These are phyloP conservation scores for Microtus pennsylvanicus DNA, from an alignment of 2,113 vertebrate genomes.

Conservation along the genomic window DNA sequence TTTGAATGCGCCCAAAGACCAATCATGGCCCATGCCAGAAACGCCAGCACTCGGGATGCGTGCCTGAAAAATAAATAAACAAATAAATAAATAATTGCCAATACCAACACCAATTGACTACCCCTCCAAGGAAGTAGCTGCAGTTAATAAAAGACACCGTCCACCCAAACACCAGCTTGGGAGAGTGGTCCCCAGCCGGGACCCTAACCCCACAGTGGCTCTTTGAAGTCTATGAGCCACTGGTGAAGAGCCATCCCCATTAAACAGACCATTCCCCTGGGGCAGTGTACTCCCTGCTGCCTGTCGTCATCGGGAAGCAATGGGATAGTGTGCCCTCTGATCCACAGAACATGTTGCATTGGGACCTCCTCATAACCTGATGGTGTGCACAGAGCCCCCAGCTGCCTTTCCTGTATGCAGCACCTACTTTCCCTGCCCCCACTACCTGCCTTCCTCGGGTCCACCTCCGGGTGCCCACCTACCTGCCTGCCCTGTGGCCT, in stretches of 20 bases:
- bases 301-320: too few relatives aligned
- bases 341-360: too few relatives aligned
- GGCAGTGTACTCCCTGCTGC: accelerated
- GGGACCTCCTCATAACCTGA: not conserved
- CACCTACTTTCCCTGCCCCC: not conserved
- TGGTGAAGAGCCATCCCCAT: accelerated
- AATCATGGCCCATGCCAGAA: not conserved
- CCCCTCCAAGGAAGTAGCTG: accelerated
- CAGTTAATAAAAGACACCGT: accelerated
- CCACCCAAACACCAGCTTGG: not conserved
- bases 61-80: not conserved
- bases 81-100: not conserved
- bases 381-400: not conserved
- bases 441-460: not conserved
- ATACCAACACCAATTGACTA: too few relatives aligned
- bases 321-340: not conserved
- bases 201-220: too few relatives aligned
- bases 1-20: not conserved
- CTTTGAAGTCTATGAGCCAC: not conserved
- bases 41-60: not conserved
- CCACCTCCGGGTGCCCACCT: too few relatives aligned
- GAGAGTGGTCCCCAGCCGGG: not conserved
- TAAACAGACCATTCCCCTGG: not conserved
- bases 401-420: not conserved
- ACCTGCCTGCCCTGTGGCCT: not conserved